Base-by-base conservation (phyloP, 2,888 invertebrate genomes). In the Pasiphila rectangulata region DNA sequence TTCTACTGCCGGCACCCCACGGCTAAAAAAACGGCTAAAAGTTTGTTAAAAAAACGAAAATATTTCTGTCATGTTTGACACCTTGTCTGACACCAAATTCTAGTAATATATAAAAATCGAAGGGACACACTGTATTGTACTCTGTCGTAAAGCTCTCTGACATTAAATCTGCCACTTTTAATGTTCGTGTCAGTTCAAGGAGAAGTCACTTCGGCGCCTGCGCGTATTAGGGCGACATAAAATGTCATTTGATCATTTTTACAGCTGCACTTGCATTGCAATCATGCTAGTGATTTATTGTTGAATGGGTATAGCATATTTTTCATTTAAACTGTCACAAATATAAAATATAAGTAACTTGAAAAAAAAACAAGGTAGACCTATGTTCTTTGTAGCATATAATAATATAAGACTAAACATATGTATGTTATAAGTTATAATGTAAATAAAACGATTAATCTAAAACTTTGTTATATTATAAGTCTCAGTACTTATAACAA, bases 161-260 rank as follows among this genome's bases (percentile, higher is more conserved):
- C 72, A 75, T 75, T 77, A 81, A 81, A 83, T 83, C 75, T 72
- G 76, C 74, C 69, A 69, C 64, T 72, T 72, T 75, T 72, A 73
- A 69, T 65, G 65, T 57, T 64, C 60, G 53, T 69, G 83, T 81
- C 83, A 80, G 77, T 76, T 79, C 77, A 83, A 83, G 82, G 69
- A 51, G 61, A 59, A 54, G 75, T 73, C 71, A 64, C 71, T 56
- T 73, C 72, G 65, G 72, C 58, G 61, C 59, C 57, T 54, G 61
- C 46, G 52, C 56, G 32, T 49, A 45, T 43, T 54, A 51, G 60
- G 59, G 41, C 40, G 13, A 67, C 17, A 69, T 63, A 64, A 64
- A 56, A 70, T 75, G 70, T 74, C 63, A 73, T 64, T 61, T 59
- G 70, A 79, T 81, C 69, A 79, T 79, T 82, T 83, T 81, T 78